Evolutionary conservation across 1,140 invertebrate genomes (phyloP).

Genomic region (Charaxes varanes): DNA sequence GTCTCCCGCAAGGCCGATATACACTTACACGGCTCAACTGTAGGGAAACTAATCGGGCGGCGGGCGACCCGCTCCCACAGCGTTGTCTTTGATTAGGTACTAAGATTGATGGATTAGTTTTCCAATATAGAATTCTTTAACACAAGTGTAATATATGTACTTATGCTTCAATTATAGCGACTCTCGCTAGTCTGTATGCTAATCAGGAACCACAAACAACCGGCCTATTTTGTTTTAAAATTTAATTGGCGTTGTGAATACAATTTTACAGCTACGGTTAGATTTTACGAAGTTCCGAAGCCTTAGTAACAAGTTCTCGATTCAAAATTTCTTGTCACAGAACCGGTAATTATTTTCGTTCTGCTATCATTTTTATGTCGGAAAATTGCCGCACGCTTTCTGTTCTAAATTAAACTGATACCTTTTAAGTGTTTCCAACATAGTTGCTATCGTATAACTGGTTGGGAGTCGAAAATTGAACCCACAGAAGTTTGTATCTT

Average conservation of each 20-base stretch:
- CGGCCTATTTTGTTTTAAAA: constrained; percentile 16
- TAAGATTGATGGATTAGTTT: constrained; percentile 23
- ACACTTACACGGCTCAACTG: constrained; percentile 46
- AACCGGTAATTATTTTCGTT: constrained; percentile 10
- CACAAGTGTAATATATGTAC: neutral
- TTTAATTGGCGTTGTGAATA: constrained; percentile 34
- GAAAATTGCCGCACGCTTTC: too few relatives aligned
- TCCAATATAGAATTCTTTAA: constrained; percentile 11
- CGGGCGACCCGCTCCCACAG: constrained; percentile 30
- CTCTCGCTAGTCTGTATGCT: constrained; percentile 5
- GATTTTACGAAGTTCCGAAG: constrained; percentile 48
- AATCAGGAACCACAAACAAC: constrained; percentile 9
- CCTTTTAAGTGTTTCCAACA: too few relatives aligned
- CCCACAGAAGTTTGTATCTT: too few relatives aligned
- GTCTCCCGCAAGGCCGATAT: constrained; percentile 51
- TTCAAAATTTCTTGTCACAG: constrained; percentile 23
- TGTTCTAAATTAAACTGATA: neutral
- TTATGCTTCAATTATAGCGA: neutral
- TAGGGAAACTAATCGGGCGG: constrained; percentile 54
- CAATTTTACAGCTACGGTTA: constrained; percentile 39
- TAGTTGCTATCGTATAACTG: too few relatives aligned
- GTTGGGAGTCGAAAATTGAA: too few relatives aligned
- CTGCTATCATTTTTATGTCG: too few relatives aligned
- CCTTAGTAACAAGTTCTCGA: constrained; percentile 46
- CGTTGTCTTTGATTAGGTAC: constrained; percentile 39